A percentile compares a stretch with the other conserved stretches of the same genome.
These are phyloP conservation scores for Smittia sp. DNA, from an alignment of 2,888 invertebrate genomes.

Conservation along the genomic window DNA sequence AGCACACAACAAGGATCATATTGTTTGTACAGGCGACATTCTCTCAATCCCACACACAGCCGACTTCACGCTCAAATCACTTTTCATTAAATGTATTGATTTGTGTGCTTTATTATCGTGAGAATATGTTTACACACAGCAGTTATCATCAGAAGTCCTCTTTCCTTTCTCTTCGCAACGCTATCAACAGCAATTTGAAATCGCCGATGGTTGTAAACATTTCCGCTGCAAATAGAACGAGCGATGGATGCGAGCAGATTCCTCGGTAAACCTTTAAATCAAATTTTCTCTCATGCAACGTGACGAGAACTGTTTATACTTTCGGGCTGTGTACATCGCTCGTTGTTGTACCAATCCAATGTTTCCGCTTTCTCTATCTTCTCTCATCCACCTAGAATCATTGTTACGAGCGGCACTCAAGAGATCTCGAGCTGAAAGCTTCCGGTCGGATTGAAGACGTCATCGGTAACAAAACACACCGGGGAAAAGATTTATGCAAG, in stretches of 20 bases:
- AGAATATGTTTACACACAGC: constrained; percentile 24
- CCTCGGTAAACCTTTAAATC: neutral
- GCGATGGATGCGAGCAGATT: neutral
- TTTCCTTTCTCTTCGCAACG: neutral
- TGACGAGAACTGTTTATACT: constrained; percentile 18
- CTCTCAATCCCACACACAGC: neutral
- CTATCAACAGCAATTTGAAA: constrained; percentile 13
- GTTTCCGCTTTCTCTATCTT: neutral
- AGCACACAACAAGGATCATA: neutral
- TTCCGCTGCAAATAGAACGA: neutral
- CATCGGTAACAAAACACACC: neutral
- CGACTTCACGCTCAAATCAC: constrained; percentile 18
- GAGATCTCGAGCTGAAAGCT: neutral
- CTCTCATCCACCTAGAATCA: neutral
- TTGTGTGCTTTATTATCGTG: constrained; percentile 34
- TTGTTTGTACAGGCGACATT: neutral
- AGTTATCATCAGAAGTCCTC: constrained; percentile 8
- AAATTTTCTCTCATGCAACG: neutral
- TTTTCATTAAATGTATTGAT: constrained; percentile 42
- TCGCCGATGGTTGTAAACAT: neutral
- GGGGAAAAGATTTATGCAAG: neutral
- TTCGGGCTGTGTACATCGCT: constrained; percentile 22
- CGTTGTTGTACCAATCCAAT: constrained; percentile 25
- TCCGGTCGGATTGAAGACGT: neutral
- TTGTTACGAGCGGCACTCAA: neutral